Conservation (phyloP, 35 echinoderm and acorn worm genomes). For the Hemicentrotus pulcherrimus region DNA sequence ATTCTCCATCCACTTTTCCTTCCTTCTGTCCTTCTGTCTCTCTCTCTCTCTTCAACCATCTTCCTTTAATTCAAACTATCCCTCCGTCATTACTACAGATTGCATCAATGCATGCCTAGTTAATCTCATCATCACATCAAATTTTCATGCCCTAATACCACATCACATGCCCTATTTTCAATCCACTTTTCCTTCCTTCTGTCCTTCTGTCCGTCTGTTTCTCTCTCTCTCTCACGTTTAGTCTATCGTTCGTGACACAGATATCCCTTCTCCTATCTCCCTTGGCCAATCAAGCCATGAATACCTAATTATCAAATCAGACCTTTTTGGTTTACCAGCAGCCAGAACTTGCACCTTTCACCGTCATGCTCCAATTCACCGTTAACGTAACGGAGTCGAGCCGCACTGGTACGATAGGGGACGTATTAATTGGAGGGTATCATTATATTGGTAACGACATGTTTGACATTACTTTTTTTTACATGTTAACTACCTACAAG, state of each 20-base stretch:
- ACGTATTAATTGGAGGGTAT: background rate
- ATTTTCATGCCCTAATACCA: background rate
- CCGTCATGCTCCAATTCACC: constrained; percentile 28
- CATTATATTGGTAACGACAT: background rate
- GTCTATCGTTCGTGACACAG: background rate
- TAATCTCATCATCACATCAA: background rate
- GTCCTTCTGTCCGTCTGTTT: background rate
- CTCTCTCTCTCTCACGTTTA: background rate
- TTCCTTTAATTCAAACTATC: no score
- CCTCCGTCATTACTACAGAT: background rate
- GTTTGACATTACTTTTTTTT: background rate
- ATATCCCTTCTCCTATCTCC: background rate
- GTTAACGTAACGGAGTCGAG: background rate
- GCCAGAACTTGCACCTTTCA: background rate
- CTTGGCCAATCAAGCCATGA: constrained; percentile 21
- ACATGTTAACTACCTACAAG: background rate
- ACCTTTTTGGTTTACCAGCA: background rate
- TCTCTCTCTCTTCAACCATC: no score
- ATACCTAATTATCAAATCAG: constrained; percentile 38
- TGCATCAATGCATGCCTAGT: background rate
- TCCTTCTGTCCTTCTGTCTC: no score
- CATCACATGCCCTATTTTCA: background rate
- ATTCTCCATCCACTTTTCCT: no score
- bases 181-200: background rate
- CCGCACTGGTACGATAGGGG: background rate